These are phyloP conservation scores for Neostethus bicornis DNA, from an alignment of 2,797 vertebrate species.

Conservation along the genomic window DNA sequence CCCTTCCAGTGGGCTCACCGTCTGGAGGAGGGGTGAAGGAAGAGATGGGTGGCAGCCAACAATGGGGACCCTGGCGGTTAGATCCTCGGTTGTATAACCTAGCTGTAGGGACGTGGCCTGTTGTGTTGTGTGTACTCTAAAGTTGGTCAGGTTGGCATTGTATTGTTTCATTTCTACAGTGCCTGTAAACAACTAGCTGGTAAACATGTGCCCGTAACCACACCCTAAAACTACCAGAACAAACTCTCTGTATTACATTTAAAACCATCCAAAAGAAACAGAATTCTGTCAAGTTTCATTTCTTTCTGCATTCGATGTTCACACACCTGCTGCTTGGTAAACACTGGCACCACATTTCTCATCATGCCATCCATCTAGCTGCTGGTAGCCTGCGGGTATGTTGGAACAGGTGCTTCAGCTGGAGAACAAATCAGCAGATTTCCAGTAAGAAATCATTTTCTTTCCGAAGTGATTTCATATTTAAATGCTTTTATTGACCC, in stretches of 20 bases:
- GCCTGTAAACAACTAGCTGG: too few species aligned
- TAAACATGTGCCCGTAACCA: too few species aligned
- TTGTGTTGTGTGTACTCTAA: too few species aligned
- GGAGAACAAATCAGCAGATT: conserved; percentile 57
- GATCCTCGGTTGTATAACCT: too few species aligned
- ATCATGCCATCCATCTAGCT: conserved; percentile 43
- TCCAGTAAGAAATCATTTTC: conserved; percentile 59
- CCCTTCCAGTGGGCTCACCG: too few species aligned
- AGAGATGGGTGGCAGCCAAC: too few species aligned
- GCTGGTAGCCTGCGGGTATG: conserved; percentile 26
- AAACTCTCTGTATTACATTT: background rate
- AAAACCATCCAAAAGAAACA: background rate
- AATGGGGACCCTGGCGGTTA: too few species aligned
- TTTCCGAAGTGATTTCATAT: conserved; percentile 61
- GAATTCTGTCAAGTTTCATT: conserved; percentile 25
- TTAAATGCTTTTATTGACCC: conserved; percentile 68
- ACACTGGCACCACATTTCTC: conserved; percentile 21
- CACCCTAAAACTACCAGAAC: too few species aligned
- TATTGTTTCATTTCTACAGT: too few species aligned
- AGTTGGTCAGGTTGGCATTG: too few species aligned
- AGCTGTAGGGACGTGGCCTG: too few species aligned
- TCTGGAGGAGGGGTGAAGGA: too few species aligned
- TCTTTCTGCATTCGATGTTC: background rate
- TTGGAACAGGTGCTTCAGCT: conserved; percentile 23
- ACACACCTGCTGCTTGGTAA: conserved; percentile 11